Base-by-base conservation (phyloP, 2,888 invertebrate species). In the Leptinotarsa juncta region DNA sequence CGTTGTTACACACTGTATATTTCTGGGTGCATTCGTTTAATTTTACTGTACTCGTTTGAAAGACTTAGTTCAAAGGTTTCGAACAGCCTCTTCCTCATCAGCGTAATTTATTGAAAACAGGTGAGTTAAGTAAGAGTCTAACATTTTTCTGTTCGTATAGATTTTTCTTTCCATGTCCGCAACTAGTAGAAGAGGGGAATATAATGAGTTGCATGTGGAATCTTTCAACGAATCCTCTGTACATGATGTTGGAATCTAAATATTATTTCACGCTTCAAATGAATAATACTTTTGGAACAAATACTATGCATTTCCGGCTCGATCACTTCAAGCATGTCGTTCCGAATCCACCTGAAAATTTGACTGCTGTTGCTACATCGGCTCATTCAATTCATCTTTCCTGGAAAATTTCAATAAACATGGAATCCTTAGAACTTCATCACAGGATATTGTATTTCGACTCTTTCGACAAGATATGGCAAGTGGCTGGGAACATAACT, bases 221-320 rank as follows among this genome's bases (percentile, higher is more conserved):
- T 79, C 79, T 87, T 15, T 83, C 82, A 2, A 90, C 91, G 0
- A 82, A 84, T 57, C 91, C 91, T 3, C 88, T 88, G n/a, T 92
- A 92, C 81, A 87, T 91, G 70, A 89, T 88, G 80, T 87, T 88
- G 0, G 88, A 89, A 74, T 85, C 87, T 68, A 85, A 85, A 53
- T 93, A 91, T 82, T 88, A 88, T 75, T 93, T 95, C 80, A 87
- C 87, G 16, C 84, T 96, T 66, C 89, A 84, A n/a, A 90, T 91
- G 18, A 87, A 84, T 15, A 96, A 95, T 87, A 83, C 84, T 3
- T 90, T 95, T 83, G 94, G 93, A 1, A 88, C 85, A 48, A 87
- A 85, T 20, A 85, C 20, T 4, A 69, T 72, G 49, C 16, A 50
- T 4, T 74, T 72, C 50, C 14, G 14, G 14, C 71, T 78, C 53